Evolutionary conservation across 2,797 vertebrate species (phyloP).

Genomic region (Rhinatrema bivittatum): DNA sequence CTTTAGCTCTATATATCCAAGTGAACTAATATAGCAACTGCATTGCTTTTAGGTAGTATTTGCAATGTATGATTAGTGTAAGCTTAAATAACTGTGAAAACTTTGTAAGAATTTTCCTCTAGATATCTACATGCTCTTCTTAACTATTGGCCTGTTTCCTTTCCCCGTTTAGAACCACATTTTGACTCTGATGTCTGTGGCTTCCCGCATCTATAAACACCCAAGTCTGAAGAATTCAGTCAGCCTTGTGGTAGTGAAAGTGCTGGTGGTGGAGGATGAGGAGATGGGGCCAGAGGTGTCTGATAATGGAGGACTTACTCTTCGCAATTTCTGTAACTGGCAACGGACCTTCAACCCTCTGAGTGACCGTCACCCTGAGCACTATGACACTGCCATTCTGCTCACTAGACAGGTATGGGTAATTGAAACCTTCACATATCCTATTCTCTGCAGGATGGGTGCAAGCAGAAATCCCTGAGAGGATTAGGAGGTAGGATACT

Average conservation of each 20-base stretch:
- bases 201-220: conserved; percentile 82
- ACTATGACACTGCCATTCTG: conserved; percentile 88
- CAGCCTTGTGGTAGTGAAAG: conserved; percentile 82
- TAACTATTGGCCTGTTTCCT: no score
- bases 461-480: no score
- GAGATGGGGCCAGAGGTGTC: conserved; percentile 72
- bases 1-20: no score
- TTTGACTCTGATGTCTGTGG: conserved; percentile 83
- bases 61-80: no score
- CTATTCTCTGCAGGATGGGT: no score
- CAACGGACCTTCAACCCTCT: conserved; percentile 80
- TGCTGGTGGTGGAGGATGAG: conserved; percentile 79
- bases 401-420: conserved; percentile 86
- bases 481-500: no score
- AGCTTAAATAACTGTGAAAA: no score
- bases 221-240: conserved; percentile 88
- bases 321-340: conserved; percentile 92
- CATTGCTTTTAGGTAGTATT: no score
- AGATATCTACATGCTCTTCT: no score
- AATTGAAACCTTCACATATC: no score
- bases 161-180: conserved; percentile 69
- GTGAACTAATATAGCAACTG: no score
- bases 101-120: no score
- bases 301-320: conserved; percentile 75
- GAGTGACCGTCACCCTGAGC: conserved; percentile 82